Percentiles rank a stretch among this genome's conserved stretches.
Conservation (phyloP, 2,113 vertebrate genomes). For the Otis tarda region DNA sequence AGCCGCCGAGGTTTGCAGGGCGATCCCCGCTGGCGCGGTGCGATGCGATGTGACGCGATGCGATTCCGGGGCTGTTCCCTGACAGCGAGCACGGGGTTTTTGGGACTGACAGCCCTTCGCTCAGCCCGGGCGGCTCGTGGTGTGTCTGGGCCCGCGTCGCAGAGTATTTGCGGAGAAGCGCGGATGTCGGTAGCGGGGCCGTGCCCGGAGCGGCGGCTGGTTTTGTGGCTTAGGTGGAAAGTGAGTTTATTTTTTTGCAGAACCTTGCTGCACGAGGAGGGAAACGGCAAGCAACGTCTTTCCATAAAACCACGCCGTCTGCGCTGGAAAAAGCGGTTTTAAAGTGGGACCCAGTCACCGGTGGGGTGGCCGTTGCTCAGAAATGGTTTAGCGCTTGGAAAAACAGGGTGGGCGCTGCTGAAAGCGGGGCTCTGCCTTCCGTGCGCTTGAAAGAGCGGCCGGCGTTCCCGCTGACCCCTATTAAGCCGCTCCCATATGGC, state of each 20-base stretch:
- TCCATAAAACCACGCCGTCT: rapidly evolving
- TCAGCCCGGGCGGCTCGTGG: background rate
- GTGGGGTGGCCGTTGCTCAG: background rate
- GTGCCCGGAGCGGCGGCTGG: rapidly evolving
- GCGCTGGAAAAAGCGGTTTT: background rate
- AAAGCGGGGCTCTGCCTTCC: background rate
- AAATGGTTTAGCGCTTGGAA: background rate
- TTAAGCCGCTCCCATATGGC: background rate
- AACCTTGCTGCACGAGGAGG: rapidly evolving
- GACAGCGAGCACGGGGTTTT: rapidly evolving
- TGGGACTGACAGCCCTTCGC: rapidly evolving
- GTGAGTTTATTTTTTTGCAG: background rate
- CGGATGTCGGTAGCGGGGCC: rapidly evolving
- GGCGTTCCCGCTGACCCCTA: background rate
- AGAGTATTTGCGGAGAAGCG: rapidly evolving
- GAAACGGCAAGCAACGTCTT: background rate
- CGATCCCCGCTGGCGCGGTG: background rate
- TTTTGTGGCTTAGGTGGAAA: background rate
- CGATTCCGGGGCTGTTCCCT: background rate
- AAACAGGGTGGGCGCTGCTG: background rate
- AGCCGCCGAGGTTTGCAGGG: background rate
- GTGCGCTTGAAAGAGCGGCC: background rate
- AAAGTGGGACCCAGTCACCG: background rate
- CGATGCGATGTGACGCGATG: rapidly evolving
- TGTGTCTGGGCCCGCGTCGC: rapidly evolving